A percentile compares a stretch with the other conserved stretches of the same genome.
Evolutionary conservation across 2,113 vertebrate species (phyloP).

Genomic region (Pachycephala philippinensis): DNA sequence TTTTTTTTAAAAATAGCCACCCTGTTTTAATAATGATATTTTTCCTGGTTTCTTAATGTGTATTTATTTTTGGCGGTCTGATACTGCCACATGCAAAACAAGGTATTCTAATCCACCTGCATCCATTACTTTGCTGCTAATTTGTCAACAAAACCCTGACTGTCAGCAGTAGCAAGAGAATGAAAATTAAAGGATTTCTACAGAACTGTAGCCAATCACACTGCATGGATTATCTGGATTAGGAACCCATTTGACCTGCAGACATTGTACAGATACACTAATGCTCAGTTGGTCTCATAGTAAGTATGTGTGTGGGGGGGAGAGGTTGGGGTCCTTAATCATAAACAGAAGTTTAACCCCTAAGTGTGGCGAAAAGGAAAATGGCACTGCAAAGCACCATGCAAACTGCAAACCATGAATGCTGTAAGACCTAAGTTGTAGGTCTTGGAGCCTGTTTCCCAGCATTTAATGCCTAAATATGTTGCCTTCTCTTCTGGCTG

Average conservation of each 20-base stretch:
- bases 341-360: constrained; percentile 8
- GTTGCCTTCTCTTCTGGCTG: not conserved
- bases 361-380: not conserved
- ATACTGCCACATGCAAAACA: not conserved
- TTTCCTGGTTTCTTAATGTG: not conserved
- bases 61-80: not conserved
- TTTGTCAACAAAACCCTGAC: constrained; percentile 32
- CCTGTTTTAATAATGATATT: not conserved
- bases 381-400: not conserved
- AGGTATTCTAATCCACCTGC: constrained; percentile 4
- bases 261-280: not conserved
- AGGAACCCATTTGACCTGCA: constrained; percentile 44
- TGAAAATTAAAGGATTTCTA: constrained; percentile 44
- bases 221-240: constrained; percentile 54
- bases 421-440: not conserved
- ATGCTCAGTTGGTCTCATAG: not conserved
- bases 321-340: not conserved
- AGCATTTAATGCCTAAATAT: not conserved
- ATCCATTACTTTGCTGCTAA: constrained; percentile 9
- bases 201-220: constrained; percentile 38
- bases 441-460: accelerated
- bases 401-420: not conserved
- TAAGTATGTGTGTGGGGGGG: not conserved
- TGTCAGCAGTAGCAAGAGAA: constrained; percentile 15
- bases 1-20: not conserved